Base-by-base conservation (phyloP, 2,113 vertebrate species). In the Lophius piscatorius region DNA sequence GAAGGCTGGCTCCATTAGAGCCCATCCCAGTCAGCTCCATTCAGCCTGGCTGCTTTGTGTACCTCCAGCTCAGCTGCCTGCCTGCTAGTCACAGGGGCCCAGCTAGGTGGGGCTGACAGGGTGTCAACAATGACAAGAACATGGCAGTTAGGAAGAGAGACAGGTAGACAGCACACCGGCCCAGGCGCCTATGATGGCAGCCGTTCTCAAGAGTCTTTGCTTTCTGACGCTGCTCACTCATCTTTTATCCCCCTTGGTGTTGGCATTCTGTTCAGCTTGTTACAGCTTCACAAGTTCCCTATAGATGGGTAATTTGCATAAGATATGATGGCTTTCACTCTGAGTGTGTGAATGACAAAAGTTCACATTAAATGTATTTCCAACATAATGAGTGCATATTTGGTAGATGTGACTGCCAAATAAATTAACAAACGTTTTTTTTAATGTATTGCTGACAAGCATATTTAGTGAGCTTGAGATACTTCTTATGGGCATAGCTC, bases 21-120 rank as follows among this genome's bases (percentile, higher is more conserved):
- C 83, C 81, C 68, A 63, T 73, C 87, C 87, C 83, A 80, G 68
- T 63, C 74, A 64, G 81, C 69, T 68, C 79, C 82, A 86, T 89
- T 90, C 87, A 89, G 83, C 77, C 83, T 67, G 82, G 72, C 68
- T 88, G 90, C 87, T 80, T 86, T 86, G 82, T 91, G 78, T 82
- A 80, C 70, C 70, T 79, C 63, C 62, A 67, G 63, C 80, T 72
- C 78, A 76, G 72, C 70, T n/a, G 73, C 81, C 70, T 70, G 69
- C 70, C 60, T 76, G 70, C 77, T 82, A 66, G 79, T 79, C 79
- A 86, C 72, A 67, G 83, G 87, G 81, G 77, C 82, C 74, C 9
- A 36, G 72, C 68, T 56, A 83, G 89, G 87, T 84, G 81, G 81
- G 82, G 78, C 75, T 84, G 85, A 86, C 87, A 82, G 66, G 65